A percentile compares a stretch with the other conserved stretches of the same genome.
Evolutionary conservation across 2,113 vertebrate genomes (phyloP).

Genomic region (Macrotis lagotis): DNA sequence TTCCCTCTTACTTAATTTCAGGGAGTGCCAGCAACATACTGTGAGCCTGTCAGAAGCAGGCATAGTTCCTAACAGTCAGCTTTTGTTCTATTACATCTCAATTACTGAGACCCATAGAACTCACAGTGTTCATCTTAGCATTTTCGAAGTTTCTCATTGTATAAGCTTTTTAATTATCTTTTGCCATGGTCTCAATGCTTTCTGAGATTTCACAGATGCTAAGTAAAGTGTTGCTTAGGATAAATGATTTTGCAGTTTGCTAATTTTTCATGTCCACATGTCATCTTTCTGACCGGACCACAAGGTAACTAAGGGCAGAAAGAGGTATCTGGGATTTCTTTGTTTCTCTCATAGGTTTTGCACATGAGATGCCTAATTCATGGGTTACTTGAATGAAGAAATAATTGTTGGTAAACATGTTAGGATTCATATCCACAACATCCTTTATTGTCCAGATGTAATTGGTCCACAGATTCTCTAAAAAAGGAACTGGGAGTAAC

Average conservation of each 20-base stretch:
- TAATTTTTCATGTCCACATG: neutral
- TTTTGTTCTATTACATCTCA: conserved; percentile 34
- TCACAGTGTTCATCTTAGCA: neutral
- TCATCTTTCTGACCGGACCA: neutral
- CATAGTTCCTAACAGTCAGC: neutral
- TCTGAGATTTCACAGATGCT: conserved; percentile 7
- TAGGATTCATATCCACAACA: neutral
- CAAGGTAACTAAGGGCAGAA: neutral
- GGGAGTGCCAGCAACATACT: neutral
- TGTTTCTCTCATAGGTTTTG: neutral
- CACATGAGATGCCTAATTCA: neutral
- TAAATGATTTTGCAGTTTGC: neutral
- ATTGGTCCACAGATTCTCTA: neutral
- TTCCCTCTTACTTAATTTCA: conserved; percentile 16
- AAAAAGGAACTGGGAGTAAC: neutral
- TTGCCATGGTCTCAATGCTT: conserved; percentile 36
- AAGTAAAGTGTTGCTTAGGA: conserved; percentile 4
- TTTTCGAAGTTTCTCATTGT: neutral
- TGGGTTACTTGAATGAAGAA: neutral
- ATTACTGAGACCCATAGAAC: neutral
- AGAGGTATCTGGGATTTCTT: neutral
- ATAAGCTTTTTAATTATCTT: conserved; percentile 20
- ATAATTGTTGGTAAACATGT: neutral
- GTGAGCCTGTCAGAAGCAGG: neutral
- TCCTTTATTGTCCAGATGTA: neutral